Evolutionary conservation across 2,888 invertebrate genomes (phyloP), one percentile per base, ranked within the genome.

Genomic region (Andrena fulva): DNA sequence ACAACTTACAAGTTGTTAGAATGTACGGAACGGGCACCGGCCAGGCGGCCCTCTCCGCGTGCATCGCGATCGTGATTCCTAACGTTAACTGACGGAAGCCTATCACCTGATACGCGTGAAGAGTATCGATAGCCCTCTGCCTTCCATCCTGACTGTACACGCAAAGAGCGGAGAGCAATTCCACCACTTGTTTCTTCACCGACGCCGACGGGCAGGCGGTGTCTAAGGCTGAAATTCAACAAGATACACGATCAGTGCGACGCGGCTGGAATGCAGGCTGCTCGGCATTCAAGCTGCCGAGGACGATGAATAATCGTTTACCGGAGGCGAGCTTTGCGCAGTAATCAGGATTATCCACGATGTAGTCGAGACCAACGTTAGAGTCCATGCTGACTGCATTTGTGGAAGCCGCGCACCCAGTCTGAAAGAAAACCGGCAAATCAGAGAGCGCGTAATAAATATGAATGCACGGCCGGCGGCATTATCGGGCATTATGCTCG

Each of bases 131-230:
- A 75, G 97, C 97, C 87, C 98, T 95, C 84, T 96, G 96, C 93
- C 98, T 97, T 69, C 98, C 98, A 87, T 98, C 98, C 80, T 96
- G 96, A 92, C 97, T 99, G 96, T 99, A 98, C 77, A 98, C 98
- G 94, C 99, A 99, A 80, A 99, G 95, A 42, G 99, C 99, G 72
- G 98, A 98, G 87, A 99, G 96, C 83, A 99, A 95, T 95, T 99
- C 99, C 94, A 99, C 97, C 92, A 99, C 98, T 96, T 99, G 99
- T 94, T 99, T 99, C 95, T 99, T 99, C 90, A 99, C 98, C 86
- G 97, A 97, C 73, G 96, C 98, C 86, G 97, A 97, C 72, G 96
- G 96, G 93, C 98, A 98, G 89, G 96, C 97, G 59, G 98, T 98
- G 94, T 98, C 98, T 94, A 99, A 95, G 89, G 99, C 99, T 94